Conservation (phyloP, 2,888 invertebrate genomes). For the Catocala fraxini region DNA sequence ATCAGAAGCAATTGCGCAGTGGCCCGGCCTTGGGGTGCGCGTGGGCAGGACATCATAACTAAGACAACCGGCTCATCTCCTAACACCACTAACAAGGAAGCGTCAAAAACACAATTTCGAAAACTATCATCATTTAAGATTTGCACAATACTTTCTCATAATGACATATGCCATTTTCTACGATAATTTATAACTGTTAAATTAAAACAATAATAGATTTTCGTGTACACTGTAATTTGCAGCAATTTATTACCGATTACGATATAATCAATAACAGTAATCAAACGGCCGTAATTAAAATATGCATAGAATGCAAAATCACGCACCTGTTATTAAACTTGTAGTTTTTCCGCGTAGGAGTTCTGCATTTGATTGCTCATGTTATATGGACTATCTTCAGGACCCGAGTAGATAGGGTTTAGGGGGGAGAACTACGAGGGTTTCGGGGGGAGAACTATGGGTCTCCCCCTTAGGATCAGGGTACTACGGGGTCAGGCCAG, state of each 20-base stretch:
- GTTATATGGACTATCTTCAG: too few relatives aligned
- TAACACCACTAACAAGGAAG: constrained; percentile 25
- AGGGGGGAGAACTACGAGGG: too few relatives aligned
- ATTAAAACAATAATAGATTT: constrained; percentile 14
- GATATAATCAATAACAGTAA: constrained; percentile 46
- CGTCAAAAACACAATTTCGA: constrained; percentile 14
- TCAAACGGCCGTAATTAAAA: constrained; percentile 47
- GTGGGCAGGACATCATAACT: constrained; percentile 81
- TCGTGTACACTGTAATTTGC: constrained; percentile 30
- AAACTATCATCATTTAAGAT: constrained; percentile 15
- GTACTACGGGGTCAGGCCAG: too few relatives aligned
- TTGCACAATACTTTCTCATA: not conserved
- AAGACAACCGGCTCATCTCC: constrained; percentile 69
- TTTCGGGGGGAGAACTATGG: too few relatives aligned
- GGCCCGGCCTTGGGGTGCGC: constrained; percentile 76
- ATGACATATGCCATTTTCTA: too few relatives aligned
- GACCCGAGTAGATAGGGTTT: too few relatives aligned
- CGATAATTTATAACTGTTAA: not conserved
- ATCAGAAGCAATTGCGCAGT: constrained; percentile 83
- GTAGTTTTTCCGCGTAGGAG: constrained; percentile 64
- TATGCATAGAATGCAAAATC: constrained; percentile 47
- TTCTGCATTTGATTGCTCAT: constrained; percentile 44
- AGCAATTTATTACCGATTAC: constrained; percentile 36
- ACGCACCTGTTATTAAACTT: constrained; percentile 26
- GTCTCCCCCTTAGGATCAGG: too few relatives aligned